phyloP scores from a whole-genome alignment of 2,113 vertebrate species.

The Panurus biarmicus region DNA sequence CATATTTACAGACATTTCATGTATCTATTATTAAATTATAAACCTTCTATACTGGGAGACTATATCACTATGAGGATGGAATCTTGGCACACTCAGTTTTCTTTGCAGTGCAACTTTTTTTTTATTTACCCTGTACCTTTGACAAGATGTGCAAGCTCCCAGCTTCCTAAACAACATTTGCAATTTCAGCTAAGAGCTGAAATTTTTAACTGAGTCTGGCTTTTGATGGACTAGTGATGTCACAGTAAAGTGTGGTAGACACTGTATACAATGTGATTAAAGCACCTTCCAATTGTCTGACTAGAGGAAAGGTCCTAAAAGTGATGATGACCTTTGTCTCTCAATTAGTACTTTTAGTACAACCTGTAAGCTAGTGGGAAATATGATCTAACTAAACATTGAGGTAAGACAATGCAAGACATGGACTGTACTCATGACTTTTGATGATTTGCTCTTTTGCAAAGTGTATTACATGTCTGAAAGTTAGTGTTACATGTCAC shows the following conservation, averaged over 20 bases:
- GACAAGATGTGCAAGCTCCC: background rate
- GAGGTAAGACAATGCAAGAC: background rate
- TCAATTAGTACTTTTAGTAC: background rate
- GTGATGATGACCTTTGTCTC: background rate
- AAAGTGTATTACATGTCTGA: background rate
- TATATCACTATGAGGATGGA: background rate
- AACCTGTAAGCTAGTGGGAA: background rate
- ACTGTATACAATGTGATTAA: background rate
- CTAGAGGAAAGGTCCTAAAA: background rate
- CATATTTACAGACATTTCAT: background rate
- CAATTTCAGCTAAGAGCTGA: background rate
- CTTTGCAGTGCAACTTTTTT: background rate
- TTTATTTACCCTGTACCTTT: background rate
- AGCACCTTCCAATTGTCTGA: background rate
- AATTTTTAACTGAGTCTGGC: background rate
- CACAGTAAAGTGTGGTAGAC: background rate
- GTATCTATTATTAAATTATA: background rate
- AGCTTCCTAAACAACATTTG: background rate
- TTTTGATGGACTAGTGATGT: background rate
- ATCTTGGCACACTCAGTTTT: background rate
- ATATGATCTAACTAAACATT: background rate
- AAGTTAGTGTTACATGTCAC: background rate
- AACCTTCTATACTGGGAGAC: background rate
- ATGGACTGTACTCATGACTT: background rate
- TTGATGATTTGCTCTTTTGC: background rate